These are phyloP conservation scores for Protobothrops flavoviridis DNA, from an alignment of 2,113 vertebrate genomes.

Conservation along the genomic window DNA sequence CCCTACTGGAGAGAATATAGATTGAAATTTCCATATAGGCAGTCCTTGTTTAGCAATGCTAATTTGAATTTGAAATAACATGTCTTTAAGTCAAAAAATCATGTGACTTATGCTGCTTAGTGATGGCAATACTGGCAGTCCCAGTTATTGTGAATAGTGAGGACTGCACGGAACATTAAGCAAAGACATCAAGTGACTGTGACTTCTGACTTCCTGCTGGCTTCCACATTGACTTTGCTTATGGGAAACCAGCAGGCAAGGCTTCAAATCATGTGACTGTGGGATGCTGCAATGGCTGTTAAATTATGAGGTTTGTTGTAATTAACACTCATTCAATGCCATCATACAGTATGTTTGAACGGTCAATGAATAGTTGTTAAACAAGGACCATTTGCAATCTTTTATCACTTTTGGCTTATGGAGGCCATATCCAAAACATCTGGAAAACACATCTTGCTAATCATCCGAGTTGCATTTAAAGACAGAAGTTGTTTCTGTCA, in stretches of 20 bases:
- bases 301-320: background rate
- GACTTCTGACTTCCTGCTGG: background rate
- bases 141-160: background rate
- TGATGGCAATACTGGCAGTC: background rate
- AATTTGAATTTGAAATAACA: background rate
- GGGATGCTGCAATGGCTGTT: background rate
- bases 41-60: background rate
- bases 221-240: background rate
- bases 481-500: background rate
- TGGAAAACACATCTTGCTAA: background rate
- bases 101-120: background rate
- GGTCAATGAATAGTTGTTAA: background rate
- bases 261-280: background rate
- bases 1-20: background rate
- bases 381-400: background rate
- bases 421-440: background rate
- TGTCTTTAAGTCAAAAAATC: background rate
- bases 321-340: background rate
- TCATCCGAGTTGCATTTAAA: background rate
- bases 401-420: background rate
- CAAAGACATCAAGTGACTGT: background rate
- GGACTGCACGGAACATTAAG: background rate
- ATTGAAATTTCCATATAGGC: background rate
- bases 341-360: background rate
- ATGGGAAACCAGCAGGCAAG: background rate